Base-by-base conservation (phyloP, 2,888 invertebrate genomes). In the Callosobruchus maculatus region DNA sequence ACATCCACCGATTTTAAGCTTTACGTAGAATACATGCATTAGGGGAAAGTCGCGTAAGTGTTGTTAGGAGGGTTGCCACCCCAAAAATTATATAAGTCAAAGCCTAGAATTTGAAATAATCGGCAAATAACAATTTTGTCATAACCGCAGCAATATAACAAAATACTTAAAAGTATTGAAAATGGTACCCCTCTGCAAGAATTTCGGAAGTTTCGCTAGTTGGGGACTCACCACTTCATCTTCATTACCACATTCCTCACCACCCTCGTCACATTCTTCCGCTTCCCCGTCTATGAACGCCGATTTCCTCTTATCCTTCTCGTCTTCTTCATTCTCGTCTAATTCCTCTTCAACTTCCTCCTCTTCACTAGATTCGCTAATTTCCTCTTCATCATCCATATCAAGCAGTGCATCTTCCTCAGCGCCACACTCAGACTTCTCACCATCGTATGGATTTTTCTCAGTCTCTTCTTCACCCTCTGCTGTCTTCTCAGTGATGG, bases 271-370 rank as follows among this genome's bases (percentile, higher is more conserved):
- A 75, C 76, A 79, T 76, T 80, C 84, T 72, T 83, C 84, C 26
- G 83, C 84, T 79, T 86, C 85, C 72, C 85, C 84, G 76, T 86
- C 85, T 21, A 87, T 74, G 80, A 86, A 86, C 26, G 74, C 81
- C 70, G 83, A 83, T 75, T 84, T 84, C 68, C 74, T 76, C 75
- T 84, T 84, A 67, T 75, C 75, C 74, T 75, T 77, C 69, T 77
- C 72, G 77, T 81, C 80, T 73, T 82, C 78, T 22, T 74, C 78
- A 31, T 74, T 71, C 22, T 75, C 68, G 13, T 73, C 70, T 70
- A 88, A 89, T 69, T 90, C 90, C 80, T 90, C 90, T 73, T 83
- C 84, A 70, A 88, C 88, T 21, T 84, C 83, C 73, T 87, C 89
- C 70, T 81, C 81, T 71, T 81, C 81, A 66, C 79, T 79, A 13